These are phyloP conservation scores for Centropyge bicolor DNA, from an alignment of 2,797 vertebrate genomes.

Conservation along the genomic window DNA sequence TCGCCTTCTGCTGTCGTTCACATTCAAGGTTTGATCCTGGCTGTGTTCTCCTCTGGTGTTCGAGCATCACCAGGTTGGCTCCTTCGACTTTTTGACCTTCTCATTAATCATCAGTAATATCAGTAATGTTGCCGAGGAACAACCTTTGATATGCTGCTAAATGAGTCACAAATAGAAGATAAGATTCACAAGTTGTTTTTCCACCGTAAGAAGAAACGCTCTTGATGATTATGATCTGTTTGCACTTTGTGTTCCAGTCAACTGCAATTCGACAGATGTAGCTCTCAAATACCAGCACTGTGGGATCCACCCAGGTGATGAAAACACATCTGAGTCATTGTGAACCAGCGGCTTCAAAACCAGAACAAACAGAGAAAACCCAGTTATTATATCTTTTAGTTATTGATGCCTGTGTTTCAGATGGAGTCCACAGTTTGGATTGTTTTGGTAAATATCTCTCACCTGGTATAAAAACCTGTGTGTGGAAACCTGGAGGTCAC, in stretches of 20 bases:
- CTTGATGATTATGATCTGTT: conserved; percentile 1
- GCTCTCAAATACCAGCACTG: conserved; percentile 57
- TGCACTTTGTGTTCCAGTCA: conserved; percentile 53
- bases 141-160: not conserved
- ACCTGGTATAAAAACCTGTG: rapidly evolving
- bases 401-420: conserved; percentile 50
- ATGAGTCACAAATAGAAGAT: not conserved
- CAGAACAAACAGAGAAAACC: too few species aligned
- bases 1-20: not conserved
- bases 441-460: conserved; percentile 56
- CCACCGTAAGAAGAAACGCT: not conserved
- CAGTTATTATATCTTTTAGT: not conserved
- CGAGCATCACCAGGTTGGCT: conserved; percentile 27
- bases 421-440: conserved; percentile 70
- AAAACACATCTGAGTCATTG: not conserved
- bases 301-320: conserved; percentile 71
- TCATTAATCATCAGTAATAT: not conserved
- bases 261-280: not conserved
- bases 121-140: not conserved
- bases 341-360: conserved; percentile 9
- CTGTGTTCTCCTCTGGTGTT: not conserved
- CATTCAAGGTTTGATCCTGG: conserved; percentile 58
- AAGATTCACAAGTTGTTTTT: not conserved
- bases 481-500: conserved; percentile 66
- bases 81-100: not conserved